phyloP scores from a whole-genome alignment of 2,888 invertebrate genomes.

The Pachymerium ferrugineum region DNA sequence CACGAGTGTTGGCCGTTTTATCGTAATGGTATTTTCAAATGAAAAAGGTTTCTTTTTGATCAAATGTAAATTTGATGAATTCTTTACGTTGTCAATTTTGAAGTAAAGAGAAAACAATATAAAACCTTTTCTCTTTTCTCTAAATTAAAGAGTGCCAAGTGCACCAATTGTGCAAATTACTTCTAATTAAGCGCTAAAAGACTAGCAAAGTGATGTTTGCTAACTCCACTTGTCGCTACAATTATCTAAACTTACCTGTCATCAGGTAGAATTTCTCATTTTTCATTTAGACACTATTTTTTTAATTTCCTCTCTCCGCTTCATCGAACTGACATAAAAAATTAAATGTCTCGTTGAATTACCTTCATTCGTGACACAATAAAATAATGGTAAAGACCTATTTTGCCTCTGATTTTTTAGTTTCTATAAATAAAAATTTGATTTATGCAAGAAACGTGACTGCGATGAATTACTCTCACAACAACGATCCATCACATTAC shows the following conservation, averaged over 20 bases:
- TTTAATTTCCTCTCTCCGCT: neutral
- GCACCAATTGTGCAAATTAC: neutral
- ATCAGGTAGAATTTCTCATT: neutral
- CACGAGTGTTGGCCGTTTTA: neutral
- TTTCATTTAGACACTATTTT: neutral
- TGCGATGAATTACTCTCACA: neutral
- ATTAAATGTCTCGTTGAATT: neutral
- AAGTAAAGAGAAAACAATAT: too few relatives aligned
- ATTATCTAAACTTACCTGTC: neutral
- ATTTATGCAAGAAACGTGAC: neutral
- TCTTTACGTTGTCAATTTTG: neutral
- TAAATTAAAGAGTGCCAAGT: neutral
- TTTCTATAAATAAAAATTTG: neutral
- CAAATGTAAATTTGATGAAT: too few relatives aligned
- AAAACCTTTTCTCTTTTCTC: neutral
- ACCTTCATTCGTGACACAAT: neutral
- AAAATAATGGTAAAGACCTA: neutral
- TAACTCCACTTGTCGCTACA: neutral
- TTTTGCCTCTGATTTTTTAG: neutral
- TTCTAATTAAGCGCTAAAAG: slow-evolving; percentile 11
- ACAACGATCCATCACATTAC: neutral
- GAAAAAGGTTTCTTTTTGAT: neutral
- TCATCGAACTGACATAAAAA: neutral
- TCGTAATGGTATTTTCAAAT: neutral
- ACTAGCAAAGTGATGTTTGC: neutral